Evolutionary conservation across 2,797 vertebrate genomes (phyloP).

Genomic region (Anniella stebbinsi): DNA sequence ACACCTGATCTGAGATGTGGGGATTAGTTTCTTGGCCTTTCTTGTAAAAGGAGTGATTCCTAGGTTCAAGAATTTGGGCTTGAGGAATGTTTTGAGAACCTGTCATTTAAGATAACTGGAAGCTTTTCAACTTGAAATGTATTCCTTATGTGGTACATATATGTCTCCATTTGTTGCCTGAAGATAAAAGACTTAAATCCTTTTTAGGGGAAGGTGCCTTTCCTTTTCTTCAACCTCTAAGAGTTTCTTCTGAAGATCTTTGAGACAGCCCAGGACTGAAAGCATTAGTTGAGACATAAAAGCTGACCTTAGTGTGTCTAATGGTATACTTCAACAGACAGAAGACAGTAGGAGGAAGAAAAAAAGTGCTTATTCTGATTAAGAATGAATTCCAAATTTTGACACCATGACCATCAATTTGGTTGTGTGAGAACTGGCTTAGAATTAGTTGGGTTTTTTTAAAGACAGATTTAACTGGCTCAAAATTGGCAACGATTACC

Average conservation of each 20-base stretch:
- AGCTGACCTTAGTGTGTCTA: not conserved
- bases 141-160: not conserved
- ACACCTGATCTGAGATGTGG: not conserved
- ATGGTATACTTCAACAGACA: not conserved
- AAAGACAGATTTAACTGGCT: not conserved
- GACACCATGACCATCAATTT: not conserved
- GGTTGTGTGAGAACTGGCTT: not conserved
- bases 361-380: not conserved
- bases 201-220: slow-evolving; percentile 9
- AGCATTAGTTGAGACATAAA: slow-evolving; percentile 10
- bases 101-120: slow-evolving; percentile 3
- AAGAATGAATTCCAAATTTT: not conserved
- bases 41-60: not conserved
- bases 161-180: not conserved
- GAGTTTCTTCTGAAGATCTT: not conserved
- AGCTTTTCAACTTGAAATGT: slow-evolving; percentile 6
- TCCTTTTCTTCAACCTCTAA: not conserved
- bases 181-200: slow-evolving; percentile 13
- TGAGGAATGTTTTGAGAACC: slow-evolving; percentile 23
- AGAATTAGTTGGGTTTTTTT: not conserved
- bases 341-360: not conserved
- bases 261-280: slow-evolving; percentile 2
- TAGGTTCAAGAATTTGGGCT: slow-evolving; percentile 1
- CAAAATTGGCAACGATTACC: no score
- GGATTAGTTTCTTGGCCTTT: not conserved